Conservation (phyloP, 2,797 vertebrate genomes). For the Chaunax sp. region DNA sequence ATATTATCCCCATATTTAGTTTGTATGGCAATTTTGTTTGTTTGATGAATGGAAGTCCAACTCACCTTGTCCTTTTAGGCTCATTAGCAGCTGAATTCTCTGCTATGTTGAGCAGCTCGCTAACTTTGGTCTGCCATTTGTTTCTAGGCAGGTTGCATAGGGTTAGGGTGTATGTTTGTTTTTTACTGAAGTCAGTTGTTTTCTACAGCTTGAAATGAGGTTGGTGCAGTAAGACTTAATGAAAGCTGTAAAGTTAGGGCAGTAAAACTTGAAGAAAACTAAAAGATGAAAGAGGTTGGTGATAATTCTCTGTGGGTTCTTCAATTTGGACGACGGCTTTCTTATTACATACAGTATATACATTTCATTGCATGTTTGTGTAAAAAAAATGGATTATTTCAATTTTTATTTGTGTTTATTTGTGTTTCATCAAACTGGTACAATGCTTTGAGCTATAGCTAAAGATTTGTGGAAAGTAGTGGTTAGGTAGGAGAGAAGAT, state of each 20-base stretch:
- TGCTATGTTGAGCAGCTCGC: not conserved
- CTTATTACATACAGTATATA: no score
- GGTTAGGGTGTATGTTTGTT: no score
- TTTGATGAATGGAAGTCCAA: no score
- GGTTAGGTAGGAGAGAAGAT: not conserved
- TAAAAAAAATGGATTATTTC: not conserved
- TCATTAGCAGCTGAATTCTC: not conserved
- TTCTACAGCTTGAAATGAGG: no score
- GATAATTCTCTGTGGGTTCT: no score
- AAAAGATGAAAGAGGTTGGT: no score
- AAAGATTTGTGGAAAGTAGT: not conserved
- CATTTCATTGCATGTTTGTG: not conserved
- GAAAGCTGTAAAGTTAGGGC: not conserved
- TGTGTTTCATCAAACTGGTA: not conserved
- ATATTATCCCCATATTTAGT: no score
- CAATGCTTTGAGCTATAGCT: not conserved
- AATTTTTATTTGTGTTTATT: slow-evolving; percentile 1
- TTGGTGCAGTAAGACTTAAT: not conserved
- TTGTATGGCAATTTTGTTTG: not conserved
- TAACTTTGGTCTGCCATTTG: no score
- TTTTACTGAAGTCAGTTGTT: not conserved
- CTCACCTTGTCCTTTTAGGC: no score
- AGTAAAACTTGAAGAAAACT: not conserved
- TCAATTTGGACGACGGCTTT: no score
- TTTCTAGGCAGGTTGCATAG: not conserved